Base-by-base conservation (phyloP, 2,113 vertebrate species). In the Anolis sagrei region DNA sequence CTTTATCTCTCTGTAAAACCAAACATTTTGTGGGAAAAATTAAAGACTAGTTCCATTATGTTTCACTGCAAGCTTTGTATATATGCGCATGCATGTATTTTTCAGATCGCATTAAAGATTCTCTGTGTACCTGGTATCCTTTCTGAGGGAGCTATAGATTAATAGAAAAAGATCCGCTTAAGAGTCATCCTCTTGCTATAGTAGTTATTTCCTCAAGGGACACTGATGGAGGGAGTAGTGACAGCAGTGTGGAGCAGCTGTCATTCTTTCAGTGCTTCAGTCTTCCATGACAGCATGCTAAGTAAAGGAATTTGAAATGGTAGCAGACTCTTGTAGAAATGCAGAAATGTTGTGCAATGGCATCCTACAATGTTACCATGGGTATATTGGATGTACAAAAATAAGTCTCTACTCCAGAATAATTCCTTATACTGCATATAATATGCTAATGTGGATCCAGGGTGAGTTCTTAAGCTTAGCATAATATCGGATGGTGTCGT, bases 301-400 rank as follows among this genome's bases (percentile, higher is more conserved):
- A 64, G 68, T 81, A 66, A 86, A 74, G 69, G 44, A 86, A 75
- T 86, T 75, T 81, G 34, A 51, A 61, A 66, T 86, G 16, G 19
- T 69, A 36, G 7, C 8, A 75, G 8, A 16, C 61, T 64, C 36
- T 11, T 86, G 16, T 51, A 73, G 39, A 48, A 16, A 23, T 86
- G 39, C 32, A 80, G 16, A 62, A 79, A 61, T 61, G 58, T 25
- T 73, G 34, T 85, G 68, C 66, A 51, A 62, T 72, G 34, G 34
- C 34, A 49, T 7, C 5, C 34, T 25, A 58, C 16, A n/a, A 21
- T 76, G 13, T 79, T 48, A 29, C 13, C 39, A 25, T 73, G 14
- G 1, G 21, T 78, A 3, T 74, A 25, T 9, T 48, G 32, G 58
- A 78, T 34, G 49, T 58, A 72, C 27, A 86, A 3, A 79, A 44